Base-by-base conservation (phyloP, 2,888 invertebrate genomes). In the Andrena chrysosceles region DNA sequence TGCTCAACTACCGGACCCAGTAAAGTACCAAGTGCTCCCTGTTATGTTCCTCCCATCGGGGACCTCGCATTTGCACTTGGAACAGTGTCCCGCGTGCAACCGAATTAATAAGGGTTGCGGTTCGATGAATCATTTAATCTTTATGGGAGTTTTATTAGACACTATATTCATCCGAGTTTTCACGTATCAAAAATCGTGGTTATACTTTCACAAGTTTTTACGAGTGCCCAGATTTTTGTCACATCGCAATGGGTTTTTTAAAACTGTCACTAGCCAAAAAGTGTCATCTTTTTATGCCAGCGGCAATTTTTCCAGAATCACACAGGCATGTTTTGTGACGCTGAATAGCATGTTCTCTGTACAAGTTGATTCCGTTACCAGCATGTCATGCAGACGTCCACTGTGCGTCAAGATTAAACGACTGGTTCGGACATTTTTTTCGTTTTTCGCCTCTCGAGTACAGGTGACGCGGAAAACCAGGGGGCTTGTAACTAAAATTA, bases 11-110 rank as follows among this genome's bases (percentile, higher is more conserved):
- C 20, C n/a, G 5, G 26, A 8, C 20, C n/a, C 67, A 59, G n/a
- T 49, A 26, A 29, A 54, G 48, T 54, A 31, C 20, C 64, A 29
- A 49, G 31, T 75, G 49, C 8, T 56, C 56, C 56, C 56, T 33
- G 26, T 59, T 69, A 26, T n/a, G 56, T 59, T 23, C 2, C n/a
- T 23, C 26, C 6, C 52, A 16, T 16, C n/a, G 26, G 33, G 26
- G 31, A 16, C 2, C 35, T 35, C 3, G 52, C 23, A 42, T 72
- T 52, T 13, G 26, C 26, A 5, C 52, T 54, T 8, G 29, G 5
- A 54, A 35, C 64, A 52, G 33, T 23, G 26, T 23, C n/a, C 5
- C 48, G 10, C n/a, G 26, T 48, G 16, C 35, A 42, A 26, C 31
- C 2, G 16, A 70, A 42, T 70, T 60, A 70, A 42, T 29, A 70